phyloP scores from a whole-genome alignment of 2,113 vertebrate species.

The Gasterosteus nipponicus region DNA sequence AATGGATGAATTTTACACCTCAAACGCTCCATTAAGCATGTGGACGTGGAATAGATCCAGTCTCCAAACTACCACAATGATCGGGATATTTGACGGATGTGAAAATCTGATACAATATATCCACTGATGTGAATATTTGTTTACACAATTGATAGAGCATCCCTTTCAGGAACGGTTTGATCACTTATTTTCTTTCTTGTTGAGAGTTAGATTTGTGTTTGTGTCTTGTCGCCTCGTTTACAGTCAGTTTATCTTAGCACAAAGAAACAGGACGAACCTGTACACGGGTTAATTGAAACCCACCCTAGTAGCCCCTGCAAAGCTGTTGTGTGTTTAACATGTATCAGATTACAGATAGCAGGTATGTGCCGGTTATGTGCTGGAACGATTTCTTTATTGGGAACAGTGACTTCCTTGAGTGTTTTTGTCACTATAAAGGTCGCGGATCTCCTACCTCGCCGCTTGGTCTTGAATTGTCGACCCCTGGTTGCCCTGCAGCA shows the following conservation, averaged over 20 bases:
- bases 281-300: neutral
- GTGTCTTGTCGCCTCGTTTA: neutral
- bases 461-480: constrained; percentile 65
- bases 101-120: neutral
- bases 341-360: neutral
- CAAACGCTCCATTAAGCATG: neutral
- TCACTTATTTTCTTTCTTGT: neutral
- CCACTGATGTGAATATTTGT: neutral
- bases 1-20: neutral
- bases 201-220: neutral
- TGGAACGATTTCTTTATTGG: neutral
- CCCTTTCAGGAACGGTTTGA: neutral
- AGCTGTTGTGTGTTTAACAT: neutral
- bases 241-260: neutral
- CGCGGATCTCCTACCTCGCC: constrained; percentile 72
- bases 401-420: neutral
- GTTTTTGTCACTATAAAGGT: neutral
- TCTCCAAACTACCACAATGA: neutral
- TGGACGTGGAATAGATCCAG: neutral
- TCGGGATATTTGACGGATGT: neutral
- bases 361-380: neutral
- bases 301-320: neutral
- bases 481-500: constrained; percentile 76
- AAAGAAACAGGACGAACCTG: neutral
- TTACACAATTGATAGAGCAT: neutral